Evolutionary conservation across 2,113 vertebrate species (phyloP).

Genomic region (Callorhinus ursinus): DNA sequence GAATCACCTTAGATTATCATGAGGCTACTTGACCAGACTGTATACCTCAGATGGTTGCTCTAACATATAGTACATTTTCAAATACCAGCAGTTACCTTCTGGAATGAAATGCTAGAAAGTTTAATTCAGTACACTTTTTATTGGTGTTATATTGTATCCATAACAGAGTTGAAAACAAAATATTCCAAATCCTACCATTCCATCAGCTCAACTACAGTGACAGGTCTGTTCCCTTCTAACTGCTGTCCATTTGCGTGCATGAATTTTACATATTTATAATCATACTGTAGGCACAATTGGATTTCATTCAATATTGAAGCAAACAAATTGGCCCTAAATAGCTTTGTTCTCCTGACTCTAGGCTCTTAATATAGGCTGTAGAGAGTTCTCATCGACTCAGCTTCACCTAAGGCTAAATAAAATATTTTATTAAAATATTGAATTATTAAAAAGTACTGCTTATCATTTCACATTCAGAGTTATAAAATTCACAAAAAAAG

Average conservation of each 20-base stretch:
- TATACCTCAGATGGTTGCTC: background rate
- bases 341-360: background rate
- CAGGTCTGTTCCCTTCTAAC: background rate
- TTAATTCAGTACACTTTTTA: constrained; percentile 31
- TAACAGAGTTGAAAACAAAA: constrained; percentile 33
- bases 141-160: background rate
- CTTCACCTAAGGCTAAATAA: constrained; percentile 23
- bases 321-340: constrained; percentile 11
- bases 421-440: constrained; percentile 51
- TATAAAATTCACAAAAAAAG: background rate
- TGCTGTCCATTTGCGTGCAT: constrained; percentile 32
- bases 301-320: constrained; percentile 47
- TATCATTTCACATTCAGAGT: background rate
- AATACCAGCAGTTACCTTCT: background rate
- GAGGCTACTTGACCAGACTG: background rate
- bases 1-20: background rate
- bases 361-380: background rate
- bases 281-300: background rate
- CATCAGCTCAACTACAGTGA: background rate
- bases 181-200: background rate
- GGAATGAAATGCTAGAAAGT: background rate
- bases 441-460: background rate
- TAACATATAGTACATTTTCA: background rate
- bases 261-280: constrained; percentile 54
- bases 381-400: background rate